These are phyloP conservation scores for Astyanax mexicanus DNA, from an alignment of 2,797 vertebrate species.

Conservation along the genomic window DNA sequence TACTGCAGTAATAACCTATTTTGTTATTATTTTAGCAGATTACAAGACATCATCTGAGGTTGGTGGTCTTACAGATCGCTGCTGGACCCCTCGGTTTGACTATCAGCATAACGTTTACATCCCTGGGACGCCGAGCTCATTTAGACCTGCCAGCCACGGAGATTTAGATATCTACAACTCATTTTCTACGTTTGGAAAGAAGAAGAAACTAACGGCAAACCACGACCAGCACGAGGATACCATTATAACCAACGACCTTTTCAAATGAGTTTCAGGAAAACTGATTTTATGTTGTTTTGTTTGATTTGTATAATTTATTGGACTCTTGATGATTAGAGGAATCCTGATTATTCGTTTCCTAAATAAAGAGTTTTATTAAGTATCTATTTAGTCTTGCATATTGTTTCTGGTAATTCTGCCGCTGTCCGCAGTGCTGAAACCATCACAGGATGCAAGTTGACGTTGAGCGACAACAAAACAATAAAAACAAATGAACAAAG, in stretches of 20 bases:
- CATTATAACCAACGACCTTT: conserved; percentile 81
- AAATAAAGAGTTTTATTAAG: not conserved
- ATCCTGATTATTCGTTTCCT: not conserved
- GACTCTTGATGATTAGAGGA: not conserved
- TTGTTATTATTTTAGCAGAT: conserved; percentile 70
- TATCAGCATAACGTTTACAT: conserved; percentile 93
- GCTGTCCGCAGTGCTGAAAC: conserved; percentile 29
- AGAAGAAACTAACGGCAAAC: conserved; percentile 82
- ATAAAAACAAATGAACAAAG: not conserved
- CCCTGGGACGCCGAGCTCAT: conserved; percentile 82
- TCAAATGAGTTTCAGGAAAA: too few relatives aligned
- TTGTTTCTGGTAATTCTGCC: not conserved
- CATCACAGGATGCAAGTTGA: not conserved
- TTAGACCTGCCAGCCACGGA: conserved; percentile 77
- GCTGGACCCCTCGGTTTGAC: conserved; percentile 85
- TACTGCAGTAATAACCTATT: conserved; percentile 49
- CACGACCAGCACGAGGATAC: conserved; percentile 78
- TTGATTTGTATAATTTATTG: not conserved
- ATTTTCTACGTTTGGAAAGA: conserved; percentile 93
- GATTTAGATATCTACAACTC: conserved; percentile 86
- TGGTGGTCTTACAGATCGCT: conserved; percentile 67
- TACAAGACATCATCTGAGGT: conserved; percentile 81
- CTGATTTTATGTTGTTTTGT: too few relatives aligned
- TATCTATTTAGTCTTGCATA: not conserved
- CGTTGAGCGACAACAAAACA: too few relatives aligned